phyloP scores from a whole-genome alignment of 2,113 vertebrate species.

The human (Homo sapiens) region GRCh38 chr13:109127501-109128000 shows the following conservation, averaged over 20 bases:
- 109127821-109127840: accelerated
- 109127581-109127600: conserved; percentile 25
- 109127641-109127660: conserved; percentile 70
- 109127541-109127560: conserved; percentile 87
- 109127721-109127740: conserved; percentile 70
- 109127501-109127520: conserved; percentile 94
- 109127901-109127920: neutral
- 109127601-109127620: conserved; percentile 36
- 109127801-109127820: neutral
- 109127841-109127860: neutral
- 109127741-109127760: conserved; percentile 46
- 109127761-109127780: neutral
- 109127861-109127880: neutral
- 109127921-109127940: neutral
- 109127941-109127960: neutral
- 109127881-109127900: neutral
- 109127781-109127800: neutral
- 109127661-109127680: conserved; percentile 72
- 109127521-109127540: conserved; percentile 91
- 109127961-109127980: accelerated
- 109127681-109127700: conserved; percentile 69
- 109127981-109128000: neutral
- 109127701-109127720: conserved; percentile 60
- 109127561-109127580: neutral
- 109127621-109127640: conserved; percentile 8